phyloP scores from a whole-genome alignment of 1,140 invertebrate species.

The Agrilus planipennis region DNA sequence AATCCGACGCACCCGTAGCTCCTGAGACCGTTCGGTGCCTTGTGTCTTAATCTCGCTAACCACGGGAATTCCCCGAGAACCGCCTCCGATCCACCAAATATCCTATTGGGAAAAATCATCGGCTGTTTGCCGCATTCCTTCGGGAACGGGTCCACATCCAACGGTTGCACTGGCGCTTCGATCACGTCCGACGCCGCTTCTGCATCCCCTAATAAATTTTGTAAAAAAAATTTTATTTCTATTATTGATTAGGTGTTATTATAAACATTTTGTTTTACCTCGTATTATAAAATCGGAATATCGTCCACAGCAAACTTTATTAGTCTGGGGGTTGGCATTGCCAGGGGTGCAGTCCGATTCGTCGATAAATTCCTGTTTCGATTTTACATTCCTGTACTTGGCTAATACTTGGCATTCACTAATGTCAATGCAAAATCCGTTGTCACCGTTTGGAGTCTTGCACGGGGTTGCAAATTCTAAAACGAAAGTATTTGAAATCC shows the following conservation, averaged over 20 bases:
- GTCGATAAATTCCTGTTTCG: constrained; percentile 14
- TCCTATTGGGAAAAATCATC: constrained; percentile 15
- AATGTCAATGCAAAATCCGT: constrained; percentile 20
- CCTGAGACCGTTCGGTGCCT: constrained; percentile 12
- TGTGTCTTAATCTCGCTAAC: constrained; percentile 25
- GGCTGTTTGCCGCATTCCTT: constrained; percentile 23
- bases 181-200: too few relatives aligned
- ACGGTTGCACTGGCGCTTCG: too few relatives aligned
- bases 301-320: constrained; percentile 26
- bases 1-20: constrained; percentile 38
- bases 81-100: constrained; percentile 29
- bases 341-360: constrained; percentile 20
- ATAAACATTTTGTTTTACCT: too few relatives aligned
- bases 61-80: constrained; percentile 41
- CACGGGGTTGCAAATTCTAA: constrained; percentile 24
- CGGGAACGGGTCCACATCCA: constrained; percentile 14
- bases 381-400: constrained; percentile 10
- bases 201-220: too few relatives aligned
- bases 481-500: too few relatives aligned
- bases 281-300: constrained; percentile 7
- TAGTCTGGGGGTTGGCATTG: constrained; percentile 13
- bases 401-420: constrained; percentile 16
- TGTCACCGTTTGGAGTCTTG: constrained; percentile 22
- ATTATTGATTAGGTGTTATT: too few relatives aligned
- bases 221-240: too few relatives aligned